Evolutionary conservation across 2,113 vertebrate genomes (phyloP).

Genomic region (Nettapus auritus): DNA sequence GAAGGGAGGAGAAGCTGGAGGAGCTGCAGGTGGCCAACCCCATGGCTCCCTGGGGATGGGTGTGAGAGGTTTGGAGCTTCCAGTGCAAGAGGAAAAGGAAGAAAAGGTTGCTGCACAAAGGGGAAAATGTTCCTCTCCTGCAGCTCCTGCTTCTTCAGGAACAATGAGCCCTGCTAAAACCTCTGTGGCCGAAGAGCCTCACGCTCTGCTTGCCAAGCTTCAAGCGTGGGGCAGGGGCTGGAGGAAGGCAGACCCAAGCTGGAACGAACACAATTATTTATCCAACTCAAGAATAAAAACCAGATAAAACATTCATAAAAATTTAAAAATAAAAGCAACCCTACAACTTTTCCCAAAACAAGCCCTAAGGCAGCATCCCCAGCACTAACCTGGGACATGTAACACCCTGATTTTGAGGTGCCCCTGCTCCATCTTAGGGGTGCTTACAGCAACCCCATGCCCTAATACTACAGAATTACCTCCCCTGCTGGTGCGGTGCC

Average conservation of each 20-base stretch:
- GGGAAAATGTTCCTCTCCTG: background rate
- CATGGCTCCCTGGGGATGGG: rapidly evolving
- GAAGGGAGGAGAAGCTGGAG: background rate
- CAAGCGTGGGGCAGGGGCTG: too few relatives aligned
- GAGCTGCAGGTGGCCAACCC: background rate
- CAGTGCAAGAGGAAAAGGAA: background rate
- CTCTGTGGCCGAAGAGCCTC: background rate
- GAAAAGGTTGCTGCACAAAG: background rate
- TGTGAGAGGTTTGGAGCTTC: background rate
- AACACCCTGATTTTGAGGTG: background rate
- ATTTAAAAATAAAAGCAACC: too few relatives aligned
- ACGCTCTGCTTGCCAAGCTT: background rate
- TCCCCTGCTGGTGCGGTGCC: background rate
- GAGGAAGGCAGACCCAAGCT: background rate
- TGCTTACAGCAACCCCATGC: background rate
- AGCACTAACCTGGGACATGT: background rate
- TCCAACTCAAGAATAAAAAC: background rate
- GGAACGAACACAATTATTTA: background rate
- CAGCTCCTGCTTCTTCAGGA: background rate
- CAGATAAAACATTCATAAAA: background rate
- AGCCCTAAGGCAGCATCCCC: background rate
- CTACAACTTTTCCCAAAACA: background rate
- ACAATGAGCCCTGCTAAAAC: background rate
- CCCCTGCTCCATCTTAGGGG: background rate
- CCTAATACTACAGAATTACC: background rate